These are phyloP conservation scores for Lithophane semibrunnea DNA, from an alignment of 2,888 invertebrate genomes.

Conservation along the genomic window DNA sequence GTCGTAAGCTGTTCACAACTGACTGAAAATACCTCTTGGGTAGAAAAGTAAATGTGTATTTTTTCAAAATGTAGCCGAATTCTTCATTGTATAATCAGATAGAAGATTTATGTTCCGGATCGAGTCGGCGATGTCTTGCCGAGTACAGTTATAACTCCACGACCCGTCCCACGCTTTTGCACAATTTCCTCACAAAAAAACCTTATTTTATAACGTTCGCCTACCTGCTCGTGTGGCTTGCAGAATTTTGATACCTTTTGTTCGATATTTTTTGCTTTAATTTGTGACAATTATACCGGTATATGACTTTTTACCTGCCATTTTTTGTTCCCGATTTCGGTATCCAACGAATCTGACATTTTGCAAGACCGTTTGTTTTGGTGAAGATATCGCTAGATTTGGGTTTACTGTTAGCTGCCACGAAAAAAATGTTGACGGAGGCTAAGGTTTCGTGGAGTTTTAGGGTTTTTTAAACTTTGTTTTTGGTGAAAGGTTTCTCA, in stretches of 20 bases:
- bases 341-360: conserved; percentile 83
- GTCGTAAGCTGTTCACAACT: not conserved
- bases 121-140: conserved; percentile 74
- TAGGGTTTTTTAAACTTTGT: conserved; percentile 50
- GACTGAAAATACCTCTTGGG: not conserved
- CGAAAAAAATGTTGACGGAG: conserved; percentile 70
- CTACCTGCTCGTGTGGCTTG: conserved; percentile 91
- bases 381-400: conserved; percentile 76
- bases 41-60: conserved; percentile 33
- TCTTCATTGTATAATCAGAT: conserved; percentile 68
- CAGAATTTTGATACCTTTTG: conserved; percentile 90
- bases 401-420: conserved; percentile 80
- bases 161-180: conserved; percentile 89
- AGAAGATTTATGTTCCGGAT: conserved; percentile 77
- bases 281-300: conserved; percentile 91
- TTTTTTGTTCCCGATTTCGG: conserved; percentile 79
- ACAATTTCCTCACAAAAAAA: conserved; percentile 83
- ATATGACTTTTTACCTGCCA: conserved; percentile 90
- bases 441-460: conserved; percentile 63
- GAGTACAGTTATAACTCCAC: conserved; percentile 84
- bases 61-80: conserved; percentile 46
- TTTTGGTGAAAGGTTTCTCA: conserved; percentile 60
- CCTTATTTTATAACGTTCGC: conserved; percentile 81
- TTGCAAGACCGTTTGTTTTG: conserved; percentile 87
- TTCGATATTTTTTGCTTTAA: conserved; percentile 88